phyloP scores from a whole-genome alignment of 2,797 vertebrate genomes.

The Acridotheres tristis region DNA sequence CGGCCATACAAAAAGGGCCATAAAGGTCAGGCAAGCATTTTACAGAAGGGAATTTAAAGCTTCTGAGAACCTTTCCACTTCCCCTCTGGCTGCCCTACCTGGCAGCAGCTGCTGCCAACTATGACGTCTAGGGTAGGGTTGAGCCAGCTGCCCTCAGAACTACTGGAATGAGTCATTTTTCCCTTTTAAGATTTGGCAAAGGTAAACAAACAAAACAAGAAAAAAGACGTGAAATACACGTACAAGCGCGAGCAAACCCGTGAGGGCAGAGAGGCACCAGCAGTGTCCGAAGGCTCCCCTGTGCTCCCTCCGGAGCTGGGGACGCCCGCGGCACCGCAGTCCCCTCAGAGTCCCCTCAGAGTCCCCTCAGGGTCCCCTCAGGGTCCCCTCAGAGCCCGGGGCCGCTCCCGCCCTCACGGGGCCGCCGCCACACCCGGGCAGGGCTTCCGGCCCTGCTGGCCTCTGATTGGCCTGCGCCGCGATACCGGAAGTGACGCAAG shows the following conservation, averaged over 20 bases:
- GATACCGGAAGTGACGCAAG: rapidly evolving
- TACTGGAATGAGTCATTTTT: neutral
- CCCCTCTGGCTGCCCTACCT: conserved; percentile 1
- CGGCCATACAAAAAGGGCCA: neutral
- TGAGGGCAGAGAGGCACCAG: neutral
- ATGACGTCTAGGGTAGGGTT: neutral
- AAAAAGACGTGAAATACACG: neutral
- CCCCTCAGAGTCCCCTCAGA: rapidly evolving
- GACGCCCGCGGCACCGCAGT: rapidly evolving
- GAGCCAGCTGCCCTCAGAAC: neutral
- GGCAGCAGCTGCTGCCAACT: neutral
- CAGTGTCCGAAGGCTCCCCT: neutral
- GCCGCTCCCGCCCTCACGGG: neutral
- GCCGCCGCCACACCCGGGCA: neutral
- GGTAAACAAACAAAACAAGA: no score
- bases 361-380: no score
- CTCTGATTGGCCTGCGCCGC: neutral
- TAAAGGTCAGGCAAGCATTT: neutral
- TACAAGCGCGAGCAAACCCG: neutral
- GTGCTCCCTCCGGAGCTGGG: neutral
- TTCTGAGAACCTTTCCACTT: neutral
- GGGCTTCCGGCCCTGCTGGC: neutral
- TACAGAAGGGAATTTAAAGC: neutral
- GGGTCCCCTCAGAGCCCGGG: rapidly evolving
- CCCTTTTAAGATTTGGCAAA: neutral